Evolutionary conservation across 30 jellyfish, hydroid and myxozoan genomes (phyloP).

Genomic region (Chrysaora quinquecirrha): DNA sequence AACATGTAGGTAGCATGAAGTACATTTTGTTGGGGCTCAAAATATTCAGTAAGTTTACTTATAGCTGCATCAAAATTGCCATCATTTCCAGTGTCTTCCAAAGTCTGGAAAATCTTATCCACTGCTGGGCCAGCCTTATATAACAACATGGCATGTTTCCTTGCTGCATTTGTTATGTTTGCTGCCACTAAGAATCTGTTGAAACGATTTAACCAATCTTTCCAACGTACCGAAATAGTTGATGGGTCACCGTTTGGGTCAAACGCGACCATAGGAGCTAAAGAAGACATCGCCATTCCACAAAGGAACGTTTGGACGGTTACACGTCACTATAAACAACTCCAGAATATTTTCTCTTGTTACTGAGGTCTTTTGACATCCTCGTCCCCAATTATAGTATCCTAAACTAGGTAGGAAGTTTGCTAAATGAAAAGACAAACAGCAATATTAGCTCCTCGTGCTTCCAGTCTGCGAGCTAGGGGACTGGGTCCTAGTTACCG

Average conservation of each 20-base stretch:
- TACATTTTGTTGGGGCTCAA: conserved; percentile 42
- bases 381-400: no score
- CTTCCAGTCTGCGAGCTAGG: no score
- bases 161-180: background rate
- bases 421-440: no score
- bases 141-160: conserved; percentile 2
- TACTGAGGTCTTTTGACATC: no score
- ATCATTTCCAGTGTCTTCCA: conserved; percentile 3
- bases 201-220: background rate
- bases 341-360: no score
- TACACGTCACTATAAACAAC: no score
- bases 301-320: no score
- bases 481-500: no score
- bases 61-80: background rate
- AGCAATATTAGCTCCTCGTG: no score
- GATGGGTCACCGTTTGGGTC: background rate
- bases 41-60: conserved; percentile 33
- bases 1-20: conserved; percentile 34
- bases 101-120: background rate
- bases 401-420: no score
- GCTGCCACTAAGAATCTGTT: background rate
- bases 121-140: conserved; percentile 14
- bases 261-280: background rate
- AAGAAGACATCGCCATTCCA: no score
- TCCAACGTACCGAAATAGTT: background rate